Evolutionary conservation across 2,797 vertebrate genomes (phyloP).

Genomic region (Crenichthys baileyi): DNA sequence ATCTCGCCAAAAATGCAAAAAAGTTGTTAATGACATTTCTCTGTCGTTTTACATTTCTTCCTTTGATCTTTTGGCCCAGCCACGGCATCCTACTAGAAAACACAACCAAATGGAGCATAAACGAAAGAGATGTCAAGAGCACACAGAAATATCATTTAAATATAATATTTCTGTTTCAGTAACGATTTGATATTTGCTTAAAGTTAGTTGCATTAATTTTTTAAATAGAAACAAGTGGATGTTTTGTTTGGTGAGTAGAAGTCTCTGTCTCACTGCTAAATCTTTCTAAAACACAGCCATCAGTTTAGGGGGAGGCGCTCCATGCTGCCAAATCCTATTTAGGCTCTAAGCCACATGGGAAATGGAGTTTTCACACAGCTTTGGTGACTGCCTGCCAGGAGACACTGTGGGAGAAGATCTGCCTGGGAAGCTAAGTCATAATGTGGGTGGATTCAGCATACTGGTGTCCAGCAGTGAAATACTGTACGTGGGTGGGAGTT

Average conservation of each 20-base stretch:
- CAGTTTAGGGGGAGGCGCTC: constrained; percentile 19
- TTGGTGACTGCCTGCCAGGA: constrained; percentile 53
- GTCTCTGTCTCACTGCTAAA: constrained; percentile 15
- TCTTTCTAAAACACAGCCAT: constrained; percentile 42
- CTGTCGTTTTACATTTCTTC: background rate
- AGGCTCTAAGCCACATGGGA: constrained; percentile 64
- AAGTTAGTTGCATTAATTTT: constrained; percentile 9
- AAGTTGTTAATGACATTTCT: background rate
- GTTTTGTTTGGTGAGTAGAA: constrained; percentile 29
- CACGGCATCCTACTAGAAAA: background rate
- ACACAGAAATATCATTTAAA: background rate
- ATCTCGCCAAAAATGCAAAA: too few relatives aligned
- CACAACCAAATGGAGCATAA: background rate
- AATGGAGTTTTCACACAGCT: constrained; percentile 75
- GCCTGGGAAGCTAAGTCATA: constrained; percentile 55
- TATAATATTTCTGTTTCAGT: background rate
- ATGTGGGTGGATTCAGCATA: constrained; percentile 36
- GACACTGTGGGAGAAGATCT: constrained; percentile 62
- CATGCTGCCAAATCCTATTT: constrained; percentile 55
- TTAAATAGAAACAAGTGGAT: constrained; percentile 23
- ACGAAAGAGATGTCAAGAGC: background rate
- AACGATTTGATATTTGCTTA: background rate
- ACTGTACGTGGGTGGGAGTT: constrained; percentile 12
- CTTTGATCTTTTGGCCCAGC: background rate
- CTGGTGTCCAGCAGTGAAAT: constrained; percentile 14